Conservation (phyloP, 2,797 vertebrate species). For the Alca torda region DNA sequence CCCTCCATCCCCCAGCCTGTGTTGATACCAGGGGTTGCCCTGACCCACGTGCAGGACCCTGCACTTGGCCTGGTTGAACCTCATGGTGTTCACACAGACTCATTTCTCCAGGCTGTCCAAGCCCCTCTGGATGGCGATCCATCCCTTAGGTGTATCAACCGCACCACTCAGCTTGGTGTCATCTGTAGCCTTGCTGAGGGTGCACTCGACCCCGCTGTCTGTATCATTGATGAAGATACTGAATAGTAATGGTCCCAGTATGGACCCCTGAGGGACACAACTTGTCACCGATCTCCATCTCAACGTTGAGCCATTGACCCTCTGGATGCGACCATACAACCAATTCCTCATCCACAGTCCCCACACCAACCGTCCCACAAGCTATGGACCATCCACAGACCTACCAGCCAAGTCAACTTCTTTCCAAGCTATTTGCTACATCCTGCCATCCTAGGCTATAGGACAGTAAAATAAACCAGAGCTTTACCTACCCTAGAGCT, state of each 20-base stretch:
- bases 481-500: conserved; percentile 5
- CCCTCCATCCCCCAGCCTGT: too few relatives aligned
- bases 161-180: background rate
- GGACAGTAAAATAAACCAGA: rapidly evolving
- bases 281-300: background rate
- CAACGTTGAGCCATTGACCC: background rate
- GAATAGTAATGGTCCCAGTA: background rate
- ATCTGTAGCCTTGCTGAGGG: background rate
- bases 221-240: background rate
- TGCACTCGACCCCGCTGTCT: too few relatives aligned
- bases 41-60: background rate
- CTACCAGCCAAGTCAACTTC: background rate
- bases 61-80: background rate
- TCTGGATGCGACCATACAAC: background rate
- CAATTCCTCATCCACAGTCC: background rate
- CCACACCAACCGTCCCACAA: background rate
- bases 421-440: background rate
- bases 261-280: background rate
- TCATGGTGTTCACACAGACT: background rate
- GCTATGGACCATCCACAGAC: background rate
- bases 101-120: background rate
- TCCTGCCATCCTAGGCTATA: rapidly evolving
- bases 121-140: background rate
- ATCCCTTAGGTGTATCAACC: background rate
- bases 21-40: background rate